A percentile compares a stretch with the other conserved stretches of the same genome.
phyloP scores from a whole-genome alignment of 2,888 invertebrate species.

The Corbicula japonica region DNA sequence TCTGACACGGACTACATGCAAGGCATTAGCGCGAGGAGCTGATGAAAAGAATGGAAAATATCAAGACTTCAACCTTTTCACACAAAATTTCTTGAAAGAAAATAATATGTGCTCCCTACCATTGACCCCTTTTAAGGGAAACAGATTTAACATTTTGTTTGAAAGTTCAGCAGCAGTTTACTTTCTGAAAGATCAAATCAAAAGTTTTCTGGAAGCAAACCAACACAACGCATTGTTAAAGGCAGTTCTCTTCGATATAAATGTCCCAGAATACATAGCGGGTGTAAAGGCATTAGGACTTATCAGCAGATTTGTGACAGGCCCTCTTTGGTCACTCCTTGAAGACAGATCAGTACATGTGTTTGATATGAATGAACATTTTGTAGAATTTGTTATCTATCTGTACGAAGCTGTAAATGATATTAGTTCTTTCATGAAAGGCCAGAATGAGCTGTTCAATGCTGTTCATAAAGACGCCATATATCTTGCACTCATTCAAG shows the following conservation, averaged over 20 bases:
- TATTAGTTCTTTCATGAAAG: constrained; percentile 15
- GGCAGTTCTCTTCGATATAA: constrained; percentile 52
- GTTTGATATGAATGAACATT: constrained; percentile 41
- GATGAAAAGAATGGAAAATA: constrained; percentile 57
- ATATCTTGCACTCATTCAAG: constrained; percentile 14
- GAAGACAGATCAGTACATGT: constrained; percentile 49
- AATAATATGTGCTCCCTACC: constrained; percentile 35
- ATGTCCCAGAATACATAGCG: constrained; percentile 57
- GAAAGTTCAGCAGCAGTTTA: constrained; percentile 44
- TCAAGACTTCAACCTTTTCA: constrained; percentile 38
- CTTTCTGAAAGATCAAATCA: constrained; percentile 47
- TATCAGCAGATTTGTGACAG: constrained; percentile 48
- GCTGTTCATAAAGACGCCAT: constrained; percentile 28
- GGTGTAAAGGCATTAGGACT: constrained; percentile 65
- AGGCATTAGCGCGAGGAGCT: constrained; percentile 61
- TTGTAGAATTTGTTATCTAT: constrained; percentile 26
- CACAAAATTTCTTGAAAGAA: constrained; percentile 42
- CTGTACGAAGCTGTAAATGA: constrained; percentile 11
- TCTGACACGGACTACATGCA: constrained; percentile 37
- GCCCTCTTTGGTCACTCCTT: constrained; percentile 49
- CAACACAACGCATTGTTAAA: constrained; percentile 51
- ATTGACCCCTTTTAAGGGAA: constrained; percentile 54
- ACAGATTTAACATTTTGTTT: constrained; percentile 66
- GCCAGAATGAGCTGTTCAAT: constrained; percentile 4
- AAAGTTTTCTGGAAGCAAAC: constrained; percentile 39